Evolutionary conservation across 2,797 vertebrate species (phyloP).

Genomic region (Acropternis orthonyx): DNA sequence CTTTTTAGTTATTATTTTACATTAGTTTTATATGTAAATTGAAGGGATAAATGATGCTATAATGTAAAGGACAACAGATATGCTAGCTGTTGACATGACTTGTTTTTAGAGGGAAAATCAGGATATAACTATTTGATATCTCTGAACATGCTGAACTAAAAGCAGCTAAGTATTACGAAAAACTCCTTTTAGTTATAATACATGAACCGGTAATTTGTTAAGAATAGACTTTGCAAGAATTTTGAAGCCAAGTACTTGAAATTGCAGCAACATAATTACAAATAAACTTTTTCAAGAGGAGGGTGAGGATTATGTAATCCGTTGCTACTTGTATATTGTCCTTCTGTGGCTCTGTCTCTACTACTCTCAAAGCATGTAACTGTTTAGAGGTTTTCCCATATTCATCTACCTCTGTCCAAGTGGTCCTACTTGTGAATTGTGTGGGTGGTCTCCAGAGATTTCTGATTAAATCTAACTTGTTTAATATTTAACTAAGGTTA

Average conservation of each 20-base stretch:
- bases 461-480: neutral
- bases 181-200: neutral
- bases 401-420: neutral
- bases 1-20: neutral
- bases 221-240: neutral
- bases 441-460: neutral
- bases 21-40: neutral
- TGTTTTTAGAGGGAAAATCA: neutral
- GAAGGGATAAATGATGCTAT: neutral
- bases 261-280: neutral
- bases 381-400: neutral
- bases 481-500: neutral
- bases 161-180: neutral
- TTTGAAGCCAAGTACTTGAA: neutral
- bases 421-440: neutral
- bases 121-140: neutral
- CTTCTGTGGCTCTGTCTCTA: neutral
- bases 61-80: neutral
- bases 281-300: neutral
- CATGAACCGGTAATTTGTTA: neutral
- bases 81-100: neutral
- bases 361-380: neutral
- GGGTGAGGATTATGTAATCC: neutral
- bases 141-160: neutral
- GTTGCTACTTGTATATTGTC: neutral